Base-by-base conservation (phyloP, 2,113 vertebrate species). In the Poecile atricapillus region DNA sequence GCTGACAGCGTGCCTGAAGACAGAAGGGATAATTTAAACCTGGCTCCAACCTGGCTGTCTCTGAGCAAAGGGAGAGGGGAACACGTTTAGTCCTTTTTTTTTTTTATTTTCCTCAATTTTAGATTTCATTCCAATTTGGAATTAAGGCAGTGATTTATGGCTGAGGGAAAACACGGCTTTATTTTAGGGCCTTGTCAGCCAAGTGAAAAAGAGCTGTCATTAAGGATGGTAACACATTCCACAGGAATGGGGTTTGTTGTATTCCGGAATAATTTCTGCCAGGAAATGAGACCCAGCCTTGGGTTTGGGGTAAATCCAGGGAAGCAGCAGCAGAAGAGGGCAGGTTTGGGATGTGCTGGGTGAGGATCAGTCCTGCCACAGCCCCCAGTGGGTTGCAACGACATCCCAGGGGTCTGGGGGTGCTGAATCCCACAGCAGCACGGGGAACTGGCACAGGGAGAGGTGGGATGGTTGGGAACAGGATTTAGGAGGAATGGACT, bases 391-490 rank as follows among this genome's bases (percentile, higher is more conserved):
- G 8, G 6, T 20, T 39, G 49, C 5, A 3, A 20, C 41, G 35
- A 11, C 6, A 0, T 15, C 33, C 2, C 17, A 1, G 5, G 25
- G 44, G 7, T 10, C 3, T 68, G n/a, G 53, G 27, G 24, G 22
- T 28, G 59, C 81, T 44, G 75, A 81, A 31, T 39, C 47, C 64
- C 8, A 5, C 21, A 55, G 50, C 3, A 10, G 0, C 0, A 2
- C 0, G 22, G 49, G 64, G 8, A 44, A 0, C 0, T 3, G 63
- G 73, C 30, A 19, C 0, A 30, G 43, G 47, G 58, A 52, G 3
- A 13, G 31, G 4, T 15, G 31, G 70, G 41, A 25, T 15, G n/a
- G 37, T 0, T 27, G 41, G 41, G 27, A 71, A 17, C 0, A 7
- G 47, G 33, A 22, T n/a, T 5, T 23, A 5, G 4, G 28, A 9